These are phyloP conservation scores for Danaus plexippus DNA, from an alignment of 1,140 invertebrate genomes.

Conservation along the genomic window DNA sequence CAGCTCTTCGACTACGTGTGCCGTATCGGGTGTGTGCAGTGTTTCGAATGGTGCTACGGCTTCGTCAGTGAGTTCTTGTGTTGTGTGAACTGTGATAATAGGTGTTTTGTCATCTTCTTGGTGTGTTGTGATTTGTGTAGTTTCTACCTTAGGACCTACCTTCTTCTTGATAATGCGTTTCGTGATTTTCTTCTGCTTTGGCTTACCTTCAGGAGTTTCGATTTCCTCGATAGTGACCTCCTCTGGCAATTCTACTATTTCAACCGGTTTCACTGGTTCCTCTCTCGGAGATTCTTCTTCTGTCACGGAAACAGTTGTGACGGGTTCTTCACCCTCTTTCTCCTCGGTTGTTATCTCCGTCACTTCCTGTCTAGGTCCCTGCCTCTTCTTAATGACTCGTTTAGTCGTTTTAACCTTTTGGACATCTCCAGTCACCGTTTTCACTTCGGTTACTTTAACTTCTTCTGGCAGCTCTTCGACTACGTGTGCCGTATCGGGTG, in stretches of 20 bases:
- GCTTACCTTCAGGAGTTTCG: slow-evolving; percentile 34
- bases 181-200: slow-evolving; percentile 36
- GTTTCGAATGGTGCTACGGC: too few species aligned
- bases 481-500: slow-evolving; percentile 34
- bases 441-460: too few species aligned
- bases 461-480: slow-evolving; percentile 41
- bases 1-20: slow-evolving; percentile 37
- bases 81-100: neutral
- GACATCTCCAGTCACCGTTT: too few species aligned
- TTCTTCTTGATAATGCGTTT: slow-evolving; percentile 52
- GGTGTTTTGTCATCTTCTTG: slow-evolving; percentile 54
- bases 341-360: too few species aligned
- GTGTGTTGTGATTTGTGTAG: slow-evolving; percentile 58
- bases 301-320: too few species aligned
- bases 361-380: too few species aligned
- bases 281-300: too few species aligned
- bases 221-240: slow-evolving; percentile 34
- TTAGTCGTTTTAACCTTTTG: too few species aligned
- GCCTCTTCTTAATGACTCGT: too few species aligned
- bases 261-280: slow-evolving; percentile 2
- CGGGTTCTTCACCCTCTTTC: too few species aligned
- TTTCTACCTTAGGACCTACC: slow-evolving; percentile 24
- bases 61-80: neutral
- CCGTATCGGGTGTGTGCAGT: too few species aligned
- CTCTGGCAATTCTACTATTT: slow-evolving; percentile 22